A percentile compares a stretch with the other conserved stretches of the same genome.
Evolutionary conservation across 1,140 invertebrate species (phyloP).

Genomic region (Nasonia vitripennis): DNA sequence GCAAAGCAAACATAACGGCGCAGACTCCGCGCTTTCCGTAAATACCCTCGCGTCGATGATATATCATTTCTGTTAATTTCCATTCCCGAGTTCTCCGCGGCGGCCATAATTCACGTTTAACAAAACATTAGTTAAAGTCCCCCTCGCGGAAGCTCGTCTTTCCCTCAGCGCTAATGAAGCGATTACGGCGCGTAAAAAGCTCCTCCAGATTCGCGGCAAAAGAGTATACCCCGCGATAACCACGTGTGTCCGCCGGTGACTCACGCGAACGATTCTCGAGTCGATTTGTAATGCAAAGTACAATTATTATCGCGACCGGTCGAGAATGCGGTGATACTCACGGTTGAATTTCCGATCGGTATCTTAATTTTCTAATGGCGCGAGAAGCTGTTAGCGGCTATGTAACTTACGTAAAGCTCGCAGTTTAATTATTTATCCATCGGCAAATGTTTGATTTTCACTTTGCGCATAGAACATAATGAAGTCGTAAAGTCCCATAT

Average conservation of each 20-base stretch:
- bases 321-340: not conserved
- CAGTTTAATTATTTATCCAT: too few species aligned
- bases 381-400: not conserved
- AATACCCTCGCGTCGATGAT: not conserved
- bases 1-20: not conserved
- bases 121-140: constrained; percentile 32
- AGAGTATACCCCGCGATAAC: not conserved
- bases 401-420: not conserved
- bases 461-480: not conserved
- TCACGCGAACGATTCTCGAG: not conserved
- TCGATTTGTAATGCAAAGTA: constrained; percentile 52
- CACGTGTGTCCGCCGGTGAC: not conserved
- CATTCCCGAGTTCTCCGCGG: not conserved
- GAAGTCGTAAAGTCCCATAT: not conserved
- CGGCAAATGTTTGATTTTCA: not conserved
- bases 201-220: not conserved
- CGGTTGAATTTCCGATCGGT: not conserved
- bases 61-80: constrained; percentile 33
- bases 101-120: constrained; percentile 13
- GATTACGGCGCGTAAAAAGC: not conserved
- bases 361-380: not conserved
- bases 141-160: not conserved
- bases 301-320: constrained; percentile 47
- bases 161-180: not conserved
- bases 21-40: not conserved